Evolutionary conservation across 2,797 vertebrate species (phyloP).

Genomic region (Buphagus erythrorhynchus): DNA sequence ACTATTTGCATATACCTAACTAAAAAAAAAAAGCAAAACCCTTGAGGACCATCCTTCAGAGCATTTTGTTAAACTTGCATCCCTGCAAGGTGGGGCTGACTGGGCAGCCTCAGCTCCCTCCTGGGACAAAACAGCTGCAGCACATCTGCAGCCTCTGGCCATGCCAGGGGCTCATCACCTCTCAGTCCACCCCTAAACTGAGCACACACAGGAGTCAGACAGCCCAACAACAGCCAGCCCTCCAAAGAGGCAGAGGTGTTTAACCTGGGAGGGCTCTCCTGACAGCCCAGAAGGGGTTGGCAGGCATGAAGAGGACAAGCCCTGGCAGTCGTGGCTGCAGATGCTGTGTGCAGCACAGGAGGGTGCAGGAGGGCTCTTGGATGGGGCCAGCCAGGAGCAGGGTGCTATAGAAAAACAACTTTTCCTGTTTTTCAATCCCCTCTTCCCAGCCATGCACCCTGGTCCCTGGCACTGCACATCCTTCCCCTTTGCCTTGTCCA

Average conservation of each 20-base stretch:
- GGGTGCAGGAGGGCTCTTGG: not conserved
- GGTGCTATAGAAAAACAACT: not conserved
- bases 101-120: not conserved
- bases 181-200: not conserved
- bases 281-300: not conserved
- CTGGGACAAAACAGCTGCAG: not conserved
- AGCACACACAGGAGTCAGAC: rapidly evolving
- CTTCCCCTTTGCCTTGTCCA: no score
- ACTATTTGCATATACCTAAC: not conserved
- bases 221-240: not conserved
- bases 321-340: not conserved
- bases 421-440: not conserved
- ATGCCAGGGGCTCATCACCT: not conserved
- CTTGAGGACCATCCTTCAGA: not conserved
- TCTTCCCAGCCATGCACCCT: rapidly evolving
- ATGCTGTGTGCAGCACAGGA: not conserved
- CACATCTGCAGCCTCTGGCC: not conserved
- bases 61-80: not conserved
- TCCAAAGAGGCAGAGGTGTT: no score
- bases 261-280: not conserved
- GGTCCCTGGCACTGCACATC: not conserved
- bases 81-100: not conserved
- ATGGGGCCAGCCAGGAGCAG: not conserved
- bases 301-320: rapidly evolving
- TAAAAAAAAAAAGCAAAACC: not conserved